phyloP scores from a whole-genome alignment of 30 jellyfish, hydroid and myxozoan species.

The Cassiopea andromeda region DNA sequence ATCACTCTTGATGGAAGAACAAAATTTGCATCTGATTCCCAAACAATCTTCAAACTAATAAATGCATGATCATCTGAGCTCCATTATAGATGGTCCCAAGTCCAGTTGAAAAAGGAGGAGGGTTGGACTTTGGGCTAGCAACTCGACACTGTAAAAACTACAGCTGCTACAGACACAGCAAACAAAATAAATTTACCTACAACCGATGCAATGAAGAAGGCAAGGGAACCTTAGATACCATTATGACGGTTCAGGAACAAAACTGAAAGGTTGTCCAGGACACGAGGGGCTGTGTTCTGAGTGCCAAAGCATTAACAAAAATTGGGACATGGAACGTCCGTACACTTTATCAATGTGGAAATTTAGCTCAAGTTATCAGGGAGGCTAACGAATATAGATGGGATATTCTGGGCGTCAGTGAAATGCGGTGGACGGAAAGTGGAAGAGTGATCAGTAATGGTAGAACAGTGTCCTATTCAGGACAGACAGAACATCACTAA shows the following conservation, averaged over 20 bases:
- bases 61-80: too few relatives aligned
- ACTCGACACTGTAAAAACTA: not conserved
- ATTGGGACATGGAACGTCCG: not conserved
- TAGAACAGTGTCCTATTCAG: constrained; percentile 16
- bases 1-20: too few relatives aligned
- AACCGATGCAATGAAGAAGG: not conserved
- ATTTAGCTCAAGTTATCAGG: constrained; percentile 14
- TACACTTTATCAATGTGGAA: constrained; percentile 14
- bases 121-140: not conserved
- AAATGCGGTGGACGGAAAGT: constrained; percentile 37
- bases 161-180: constrained; percentile 5
- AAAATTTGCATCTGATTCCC: too few relatives aligned
- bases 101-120: too few relatives aligned
- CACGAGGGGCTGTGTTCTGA: not conserved
- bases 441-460: constrained; percentile 18
- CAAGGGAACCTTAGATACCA: not conserved
- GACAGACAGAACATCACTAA: not conserved
- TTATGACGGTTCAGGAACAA: not conserved
- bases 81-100: too few relatives aligned
- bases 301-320: not conserved
- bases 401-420: constrained; percentile 21
- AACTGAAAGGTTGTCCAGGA: not conserved
- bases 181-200: not conserved
- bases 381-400: not conserved
- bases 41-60: too few relatives aligned